Conservation (phyloP, 2,797 vertebrate species). For the Molossus alvarezi region DNA sequence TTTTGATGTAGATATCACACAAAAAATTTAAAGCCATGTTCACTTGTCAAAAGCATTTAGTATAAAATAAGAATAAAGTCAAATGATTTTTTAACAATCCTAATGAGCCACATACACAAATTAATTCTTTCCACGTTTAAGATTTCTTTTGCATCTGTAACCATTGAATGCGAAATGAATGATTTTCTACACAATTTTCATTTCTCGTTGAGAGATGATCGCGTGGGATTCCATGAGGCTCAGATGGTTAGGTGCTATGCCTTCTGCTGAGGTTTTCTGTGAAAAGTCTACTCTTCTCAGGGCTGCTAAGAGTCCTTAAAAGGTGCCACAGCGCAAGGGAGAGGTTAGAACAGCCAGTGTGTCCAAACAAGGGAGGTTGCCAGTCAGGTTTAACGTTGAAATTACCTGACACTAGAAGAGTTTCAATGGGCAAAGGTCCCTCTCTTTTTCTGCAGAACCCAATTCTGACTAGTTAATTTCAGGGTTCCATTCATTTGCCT, state of each 20-base stretch:
- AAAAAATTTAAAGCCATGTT: neutral
- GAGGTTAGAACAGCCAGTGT: neutral
- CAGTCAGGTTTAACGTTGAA: neutral
- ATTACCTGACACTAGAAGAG: neutral
- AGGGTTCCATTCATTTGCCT: neutral
- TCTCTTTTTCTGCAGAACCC: neutral
- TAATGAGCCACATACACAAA: neutral
- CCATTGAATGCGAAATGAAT: neutral
- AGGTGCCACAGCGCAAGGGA: neutral
- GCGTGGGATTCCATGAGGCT: neutral
- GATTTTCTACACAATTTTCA: neutral
- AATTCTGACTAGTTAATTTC: neutral
- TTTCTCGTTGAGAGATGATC: neutral
- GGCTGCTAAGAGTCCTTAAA: neutral
- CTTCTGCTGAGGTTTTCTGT: neutral
- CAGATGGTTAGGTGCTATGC: too few relatives aligned
- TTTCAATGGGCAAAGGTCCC: neutral
- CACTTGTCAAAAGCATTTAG: neutral
- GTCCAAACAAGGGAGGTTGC: neutral
- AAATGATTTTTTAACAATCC: neutral
- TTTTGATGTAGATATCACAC: neutral
- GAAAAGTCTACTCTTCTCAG: neutral
- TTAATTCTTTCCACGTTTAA: neutral
- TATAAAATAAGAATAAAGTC: neutral
- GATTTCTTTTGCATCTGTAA: neutral